These are phyloP conservation scores for Planococcus citri DNA, from an alignment of 1,140 invertebrate genomes.

Conservation along the genomic window DNA sequence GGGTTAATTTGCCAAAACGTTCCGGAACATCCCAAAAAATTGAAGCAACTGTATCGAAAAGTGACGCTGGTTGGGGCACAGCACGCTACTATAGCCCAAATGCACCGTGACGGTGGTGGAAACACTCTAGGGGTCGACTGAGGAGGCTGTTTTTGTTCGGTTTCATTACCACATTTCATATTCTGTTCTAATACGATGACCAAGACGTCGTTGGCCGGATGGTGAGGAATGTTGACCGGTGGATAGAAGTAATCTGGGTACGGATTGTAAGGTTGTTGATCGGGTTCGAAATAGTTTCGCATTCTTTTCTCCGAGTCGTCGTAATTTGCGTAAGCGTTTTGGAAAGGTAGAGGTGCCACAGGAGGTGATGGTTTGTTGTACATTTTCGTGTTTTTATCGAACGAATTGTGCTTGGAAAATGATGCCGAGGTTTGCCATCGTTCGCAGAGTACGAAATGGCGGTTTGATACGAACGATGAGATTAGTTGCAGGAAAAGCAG, in stretches of 20 bases:
- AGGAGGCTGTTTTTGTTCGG: conserved; percentile 20
- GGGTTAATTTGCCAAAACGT: conserved; percentile 48
- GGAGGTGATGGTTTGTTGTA: not conserved
- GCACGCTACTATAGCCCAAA: not conserved
- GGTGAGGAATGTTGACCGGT: not conserved
- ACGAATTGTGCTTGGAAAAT: not conserved
- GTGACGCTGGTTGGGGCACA: not conserved
- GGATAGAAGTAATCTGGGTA: not conserved
- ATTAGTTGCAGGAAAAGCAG: too few relatives aligned
- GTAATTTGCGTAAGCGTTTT: not conserved
- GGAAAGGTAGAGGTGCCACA: not conserved
- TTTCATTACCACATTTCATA: not conserved
- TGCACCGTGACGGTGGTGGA: not conserved
- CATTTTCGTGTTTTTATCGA: not conserved
- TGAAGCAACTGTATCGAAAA: conserved; percentile 46
- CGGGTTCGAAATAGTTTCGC: not conserved
- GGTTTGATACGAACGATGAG: too few relatives aligned
- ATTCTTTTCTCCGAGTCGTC: too few relatives aligned
- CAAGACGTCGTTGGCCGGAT: not conserved
- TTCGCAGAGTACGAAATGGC: too few relatives aligned
- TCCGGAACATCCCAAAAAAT: conserved; percentile 46
- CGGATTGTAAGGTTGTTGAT: not conserved
- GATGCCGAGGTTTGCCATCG: not conserved
- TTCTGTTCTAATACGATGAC: not conserved
- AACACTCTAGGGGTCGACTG: not conserved